phyloP scores from a whole-genome alignment of 2,888 invertebrate species.

The Ypsolopha sequella region DNA sequence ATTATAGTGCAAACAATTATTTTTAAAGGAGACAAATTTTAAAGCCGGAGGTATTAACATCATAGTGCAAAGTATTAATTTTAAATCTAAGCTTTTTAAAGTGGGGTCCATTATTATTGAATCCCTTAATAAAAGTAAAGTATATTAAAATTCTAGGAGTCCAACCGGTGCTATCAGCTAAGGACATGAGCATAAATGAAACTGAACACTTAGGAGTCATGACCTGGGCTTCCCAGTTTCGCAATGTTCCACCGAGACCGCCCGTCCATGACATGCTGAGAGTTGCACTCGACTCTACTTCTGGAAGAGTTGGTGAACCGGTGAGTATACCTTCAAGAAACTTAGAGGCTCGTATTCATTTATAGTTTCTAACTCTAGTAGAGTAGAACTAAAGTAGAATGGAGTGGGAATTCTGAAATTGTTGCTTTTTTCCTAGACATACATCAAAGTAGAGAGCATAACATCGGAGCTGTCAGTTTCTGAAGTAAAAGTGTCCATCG shows the following conservation, averaged over 20 bases:
- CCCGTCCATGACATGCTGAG: conserved; percentile 86
- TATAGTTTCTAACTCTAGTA: neutral
- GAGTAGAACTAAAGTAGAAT: conserved; percentile 7
- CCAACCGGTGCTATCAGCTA: conserved; percentile 90
- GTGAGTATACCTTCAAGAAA: conserved; percentile 60
- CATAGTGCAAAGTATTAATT: too few species aligned
- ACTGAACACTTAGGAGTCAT: conserved; percentile 97
- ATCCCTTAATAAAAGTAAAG: neutral
- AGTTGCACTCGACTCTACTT: conserved; percentile 85
- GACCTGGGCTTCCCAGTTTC: conserved; percentile 95
- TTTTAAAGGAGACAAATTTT: too few species aligned
- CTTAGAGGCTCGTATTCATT: neutral
- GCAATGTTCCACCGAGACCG: conserved; percentile 88
- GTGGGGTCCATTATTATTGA: too few species aligned
- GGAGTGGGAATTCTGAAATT: conserved; percentile 4
- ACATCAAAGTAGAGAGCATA: conserved; percentile 82
- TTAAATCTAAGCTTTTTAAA: too few species aligned
- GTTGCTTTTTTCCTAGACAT: conserved; percentile 69
- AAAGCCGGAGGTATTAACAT: too few species aligned
- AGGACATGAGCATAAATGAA: conserved; percentile 95
- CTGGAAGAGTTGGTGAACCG: conserved; percentile 87
- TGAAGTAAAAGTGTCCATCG: conserved; percentile 81
- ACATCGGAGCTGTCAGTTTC: conserved; percentile 77
- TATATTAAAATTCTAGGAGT: conserved; percentile 72
- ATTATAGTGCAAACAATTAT: too few species aligned